phyloP scores from a whole-genome alignment of 2,888 invertebrate species.

The Anthophora plumipes region DNA sequence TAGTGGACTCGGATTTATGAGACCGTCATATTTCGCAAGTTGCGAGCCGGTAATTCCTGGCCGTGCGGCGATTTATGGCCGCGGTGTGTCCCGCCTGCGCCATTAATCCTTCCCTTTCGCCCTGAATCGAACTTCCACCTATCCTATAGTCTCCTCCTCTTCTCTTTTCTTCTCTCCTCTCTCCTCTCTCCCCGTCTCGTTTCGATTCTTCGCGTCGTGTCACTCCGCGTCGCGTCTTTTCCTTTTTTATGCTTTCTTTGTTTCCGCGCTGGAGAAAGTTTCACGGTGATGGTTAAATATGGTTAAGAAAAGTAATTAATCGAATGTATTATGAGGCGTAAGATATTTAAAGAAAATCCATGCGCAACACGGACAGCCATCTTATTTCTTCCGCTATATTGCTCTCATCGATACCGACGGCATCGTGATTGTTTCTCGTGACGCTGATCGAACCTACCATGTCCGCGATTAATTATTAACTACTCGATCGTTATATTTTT shows the following conservation, averaged over 20 bases:
- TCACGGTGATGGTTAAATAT: background rate
- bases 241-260: too few relatives aligned
- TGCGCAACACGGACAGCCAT: background rate
- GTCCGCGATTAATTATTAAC: background rate
- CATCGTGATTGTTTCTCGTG: background rate
- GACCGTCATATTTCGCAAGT: conserved; percentile 87
- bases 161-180: conserved; percentile 9
- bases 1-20: conserved; percentile 86
- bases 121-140: conserved; percentile 82
- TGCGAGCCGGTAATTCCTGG: conserved; percentile 87
- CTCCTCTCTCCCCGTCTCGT: conserved; percentile 4
- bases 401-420: conserved; percentile 14
- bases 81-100: conserved; percentile 86
- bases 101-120: conserved; percentile 84
- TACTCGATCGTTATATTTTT: background rate
- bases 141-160: conserved; percentile 67
- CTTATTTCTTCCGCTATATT: conserved; percentile 41
- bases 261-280: conserved; percentile 4
- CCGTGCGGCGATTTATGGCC: conserved; percentile 86
- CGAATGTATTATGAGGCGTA: too few relatives aligned
- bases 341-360: too few relatives aligned
- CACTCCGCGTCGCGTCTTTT: background rate
- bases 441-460: background rate
- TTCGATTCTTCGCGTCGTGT: conserved; percentile 1
- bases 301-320: too few relatives aligned